Evolutionary conservation across 2,113 vertebrate species (phyloP).

Genomic region (Scophthalmus maximus): DNA sequence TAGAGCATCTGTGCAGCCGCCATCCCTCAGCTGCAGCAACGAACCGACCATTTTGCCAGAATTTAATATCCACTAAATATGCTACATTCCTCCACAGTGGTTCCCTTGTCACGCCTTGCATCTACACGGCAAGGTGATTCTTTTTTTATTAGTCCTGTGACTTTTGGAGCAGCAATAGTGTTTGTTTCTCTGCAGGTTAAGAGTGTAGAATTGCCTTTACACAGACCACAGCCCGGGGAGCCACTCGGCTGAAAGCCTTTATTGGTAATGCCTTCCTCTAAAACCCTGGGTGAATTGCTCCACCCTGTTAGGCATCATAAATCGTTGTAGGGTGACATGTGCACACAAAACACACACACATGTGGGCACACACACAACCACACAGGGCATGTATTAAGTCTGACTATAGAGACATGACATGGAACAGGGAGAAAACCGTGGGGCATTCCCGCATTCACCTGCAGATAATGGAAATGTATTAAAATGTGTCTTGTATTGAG

Average conservation of each 20-base stretch:
- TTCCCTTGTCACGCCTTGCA: conserved; percentile 5
- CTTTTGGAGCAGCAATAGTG: not conserved
- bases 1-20: not conserved
- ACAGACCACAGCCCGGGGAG: conserved; percentile 50
- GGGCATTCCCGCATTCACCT: too few relatives aligned
- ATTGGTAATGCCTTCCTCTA: conserved; percentile 45
- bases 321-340: conserved; percentile 63
- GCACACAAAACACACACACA: too few relatives aligned
- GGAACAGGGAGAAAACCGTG: not conserved
- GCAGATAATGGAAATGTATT: too few relatives aligned
- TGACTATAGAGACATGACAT: not conserved
- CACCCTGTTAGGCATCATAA: conserved; percentile 56
- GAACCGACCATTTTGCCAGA: conserved; percentile 6
- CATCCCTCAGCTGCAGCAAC: conserved; percentile 8
- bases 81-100: conserved; percentile 7
- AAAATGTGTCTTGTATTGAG: too few relatives aligned
- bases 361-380: conserved; percentile 10
- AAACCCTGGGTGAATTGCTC: conserved; percentile 49
- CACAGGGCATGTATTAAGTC: not conserved
- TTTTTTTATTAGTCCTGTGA: conserved; percentile 18
- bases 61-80: conserved; percentile 23
- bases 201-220: conserved; percentile 24
- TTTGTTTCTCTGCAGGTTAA: conserved; percentile 21
- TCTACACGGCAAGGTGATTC: not conserved
- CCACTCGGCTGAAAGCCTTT: conserved; percentile 51